Base-by-base conservation (phyloP, 2,113 vertebrate genomes). In the Thermophis baileyi region DNA sequence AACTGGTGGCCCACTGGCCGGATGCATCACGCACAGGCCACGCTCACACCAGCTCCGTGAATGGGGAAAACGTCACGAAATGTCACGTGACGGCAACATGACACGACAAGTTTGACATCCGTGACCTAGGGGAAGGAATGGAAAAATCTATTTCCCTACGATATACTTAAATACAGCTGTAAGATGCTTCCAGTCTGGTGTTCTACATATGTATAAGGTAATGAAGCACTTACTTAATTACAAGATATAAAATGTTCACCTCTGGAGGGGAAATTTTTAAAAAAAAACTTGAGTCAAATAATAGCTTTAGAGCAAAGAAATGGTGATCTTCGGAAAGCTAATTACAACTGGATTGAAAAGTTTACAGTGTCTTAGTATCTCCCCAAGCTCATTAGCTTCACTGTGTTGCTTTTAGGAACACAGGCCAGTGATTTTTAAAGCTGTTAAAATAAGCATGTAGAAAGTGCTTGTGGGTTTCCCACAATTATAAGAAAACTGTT, bases 381-480 rank as follows among this genome's bases (percentile, higher is more conserved):
- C 89, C 89, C 95, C 95, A 96, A 96, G 93, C 96, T 96, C 95
- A 95, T 97, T 96, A 97, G 55, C 88, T 96, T 85, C 92, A 93
- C 89, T 30, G 85, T 88, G 94, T 94, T 94, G 90, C 93, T 93
- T 86, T 35, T 40, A 93, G 92, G 92, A 89, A 87, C 91, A 94
- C 92, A 87, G 88, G 90, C 89, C 94, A 49, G 50, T 35, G 91
- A 63, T 92, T 81, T 81, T 93, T 30, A 92, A 92, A 85, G 86
- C 93, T 91, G 89, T 92, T 94, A 85, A 10, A 93, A 94, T 93
- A 93, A n/a, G 30, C 57, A 60, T 60, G 24, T 27, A 50, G 18
- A 22, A 47, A 20, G 11, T 10, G 25, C 74, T 27, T 57, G 25
- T 53, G 27, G 53, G 90, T 40, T 91, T 20, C 20, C 60, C 44